These are phyloP conservation scores for Ceriagrion tenellum DNA, from an alignment of 2,888 invertebrate genomes.

Conservation along the genomic window DNA sequence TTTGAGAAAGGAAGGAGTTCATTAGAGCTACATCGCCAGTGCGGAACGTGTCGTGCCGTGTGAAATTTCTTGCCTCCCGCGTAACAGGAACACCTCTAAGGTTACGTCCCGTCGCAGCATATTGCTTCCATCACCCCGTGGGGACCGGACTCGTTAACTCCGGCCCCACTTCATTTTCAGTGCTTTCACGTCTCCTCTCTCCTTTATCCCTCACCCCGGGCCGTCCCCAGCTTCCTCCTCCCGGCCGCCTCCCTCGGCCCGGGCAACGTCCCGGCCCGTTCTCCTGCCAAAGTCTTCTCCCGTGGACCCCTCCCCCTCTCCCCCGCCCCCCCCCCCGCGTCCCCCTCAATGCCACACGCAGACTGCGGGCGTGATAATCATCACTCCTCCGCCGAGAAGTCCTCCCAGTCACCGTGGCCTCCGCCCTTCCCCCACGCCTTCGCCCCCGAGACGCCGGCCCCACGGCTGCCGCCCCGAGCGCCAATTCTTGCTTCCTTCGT, in stretches of 20 bases:
- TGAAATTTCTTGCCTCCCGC: background rate
- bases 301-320: too few species aligned
- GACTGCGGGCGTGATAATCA: background rate
- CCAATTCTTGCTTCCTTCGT: background rate
- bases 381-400: background rate
- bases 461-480: too few species aligned
- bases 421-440: background rate
- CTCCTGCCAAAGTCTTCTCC: background rate
- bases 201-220: background rate
- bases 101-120: background rate
- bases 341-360: background rate
- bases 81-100: background rate
- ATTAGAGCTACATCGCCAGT: too few species aligned
- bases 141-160: background rate
- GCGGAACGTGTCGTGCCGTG: too few species aligned
- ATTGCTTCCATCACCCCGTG: background rate
- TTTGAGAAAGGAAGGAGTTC: too few species aligned
- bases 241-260: background rate
- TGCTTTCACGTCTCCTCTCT: background rate
- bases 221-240: background rate
- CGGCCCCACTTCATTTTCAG: background rate
- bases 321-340: background rate
- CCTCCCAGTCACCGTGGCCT: conserved; percentile 20
- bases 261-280: too few species aligned
- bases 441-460: too few species aligned